Conservation (phyloP, 2,113 vertebrate species). For the Neotoma lepida region DNA sequence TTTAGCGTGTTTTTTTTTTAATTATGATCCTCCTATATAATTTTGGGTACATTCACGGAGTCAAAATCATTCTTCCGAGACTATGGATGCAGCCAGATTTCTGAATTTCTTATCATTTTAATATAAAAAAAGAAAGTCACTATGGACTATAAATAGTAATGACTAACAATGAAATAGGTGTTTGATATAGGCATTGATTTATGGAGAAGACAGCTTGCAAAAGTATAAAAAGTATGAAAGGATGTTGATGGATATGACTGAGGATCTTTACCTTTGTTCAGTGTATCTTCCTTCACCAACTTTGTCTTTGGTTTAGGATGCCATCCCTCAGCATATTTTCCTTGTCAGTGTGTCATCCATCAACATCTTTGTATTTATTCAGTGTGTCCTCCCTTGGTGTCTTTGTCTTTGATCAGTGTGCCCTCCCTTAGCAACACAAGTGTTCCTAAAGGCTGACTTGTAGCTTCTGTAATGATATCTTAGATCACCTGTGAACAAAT, state of each 20-base stretch:
- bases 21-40: not conserved
- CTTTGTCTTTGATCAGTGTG: not conserved
- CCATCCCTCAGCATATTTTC: too few species aligned
- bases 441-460: not conserved
- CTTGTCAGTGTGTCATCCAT: not conserved
- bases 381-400: not conserved
- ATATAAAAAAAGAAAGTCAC: not conserved
- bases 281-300: not conserved
- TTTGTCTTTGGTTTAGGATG: too few species aligned
- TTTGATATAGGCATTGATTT: not conserved
- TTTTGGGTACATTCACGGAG: not conserved
- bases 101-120: not conserved
- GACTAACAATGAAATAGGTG: not conserved
- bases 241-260: not conserved
- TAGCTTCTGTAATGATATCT: not conserved
- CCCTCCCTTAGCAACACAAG: not conserved
- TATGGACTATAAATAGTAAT: not conserved
- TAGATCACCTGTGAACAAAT: not conserved
- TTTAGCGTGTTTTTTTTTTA: not conserved
- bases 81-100: not conserved
- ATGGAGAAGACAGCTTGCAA: not conserved
- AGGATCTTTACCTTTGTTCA: not conserved
- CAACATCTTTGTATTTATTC: not conserved
- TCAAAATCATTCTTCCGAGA: not conserved
- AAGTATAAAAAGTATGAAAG: not conserved